phyloP scores from a whole-genome alignment of 2,113 vertebrate species.

The Trichechus manatus region DNA sequence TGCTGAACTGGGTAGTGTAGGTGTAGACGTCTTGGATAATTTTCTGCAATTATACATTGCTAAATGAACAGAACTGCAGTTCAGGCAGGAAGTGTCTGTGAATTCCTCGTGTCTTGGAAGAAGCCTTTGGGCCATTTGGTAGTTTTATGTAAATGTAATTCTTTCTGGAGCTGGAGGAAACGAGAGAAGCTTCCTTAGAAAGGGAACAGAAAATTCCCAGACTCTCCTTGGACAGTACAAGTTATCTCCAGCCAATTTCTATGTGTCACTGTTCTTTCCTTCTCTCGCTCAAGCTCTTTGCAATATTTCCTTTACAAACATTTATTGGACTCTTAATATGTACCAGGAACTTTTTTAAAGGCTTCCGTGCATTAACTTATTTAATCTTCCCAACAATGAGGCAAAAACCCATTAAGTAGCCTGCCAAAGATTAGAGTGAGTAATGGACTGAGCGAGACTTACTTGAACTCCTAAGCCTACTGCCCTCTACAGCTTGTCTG shows the following conservation, averaged over 20 bases:
- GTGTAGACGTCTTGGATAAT: slow-evolving; percentile 37
- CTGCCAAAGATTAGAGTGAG: background rate
- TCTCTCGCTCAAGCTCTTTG: background rate
- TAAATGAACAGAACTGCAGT: slow-evolving; percentile 59
- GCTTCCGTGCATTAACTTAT: background rate
- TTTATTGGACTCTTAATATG: background rate
- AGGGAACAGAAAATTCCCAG: background rate
- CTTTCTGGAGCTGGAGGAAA: background rate
- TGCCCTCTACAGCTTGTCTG: background rate
- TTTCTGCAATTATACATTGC: slow-evolving; percentile 64
- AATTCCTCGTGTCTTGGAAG: slow-evolving; percentile 1
- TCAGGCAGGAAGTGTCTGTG: slow-evolving; percentile 36
- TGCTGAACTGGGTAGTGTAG: slow-evolving; percentile 48
- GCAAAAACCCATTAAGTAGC: background rate
- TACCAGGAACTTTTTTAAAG: background rate
- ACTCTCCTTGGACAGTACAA: background rate
- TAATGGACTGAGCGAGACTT: background rate
- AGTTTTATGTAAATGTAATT: slow-evolving; percentile 64
- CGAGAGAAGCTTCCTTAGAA: background rate
- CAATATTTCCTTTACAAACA: background rate
- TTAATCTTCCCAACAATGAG: slow-evolving; percentile 2
- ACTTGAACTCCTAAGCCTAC: background rate
- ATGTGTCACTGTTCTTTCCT: background rate
- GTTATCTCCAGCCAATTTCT: background rate
- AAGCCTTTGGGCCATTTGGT: slow-evolving; percentile 39